Base-by-base conservation (phyloP, 2,888 invertebrate genomes). In the Drosophila multiciliata region DNA sequence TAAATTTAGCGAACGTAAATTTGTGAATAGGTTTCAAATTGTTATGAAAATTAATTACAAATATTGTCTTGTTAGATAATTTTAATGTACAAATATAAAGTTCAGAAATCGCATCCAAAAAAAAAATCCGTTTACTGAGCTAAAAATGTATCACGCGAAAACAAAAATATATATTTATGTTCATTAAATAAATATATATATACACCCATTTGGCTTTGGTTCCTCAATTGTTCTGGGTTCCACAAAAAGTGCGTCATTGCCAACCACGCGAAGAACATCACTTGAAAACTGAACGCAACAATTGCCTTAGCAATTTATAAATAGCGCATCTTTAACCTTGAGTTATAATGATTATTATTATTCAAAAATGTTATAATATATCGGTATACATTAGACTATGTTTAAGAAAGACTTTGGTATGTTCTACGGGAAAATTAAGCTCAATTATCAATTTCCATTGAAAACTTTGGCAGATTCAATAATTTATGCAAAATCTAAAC, bases 201-300 rank as follows among this genome's bases (percentile, higher is more conserved):
- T 26, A 49, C 26, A 17, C 17, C 15, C 20, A 11, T 26, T 26
- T 50, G 17, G 35, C 48, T 48, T 50, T 42, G 32, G 63, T 61
- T 67, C 74, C 67, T 73, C 67, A 78, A 78, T 76, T 76, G 74
- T 67, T 78, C 58, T 67, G 60, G 52, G n/a, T 48, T 59, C 33
- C 40, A 23, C 42, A 63, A 78, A 42, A 60, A 64, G 53, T 76
- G 75, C 75, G 75, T 76, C 75, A 76, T 54, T 63, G 66, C 35
- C 15, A 7, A 54, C 17, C 74, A 67, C 75, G 74, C 73, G 67
- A 73, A 55, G 48, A n/a, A 11, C 36, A 67, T 64, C 38, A 48
- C 40, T 59, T 62, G 61, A 58, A 73, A 65, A 62, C 65, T 62
- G 53, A 42, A 60, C 20, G 33, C 32, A 58, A 26, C 49, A 20